Evolutionary conservation across 2,797 vertebrate species (phyloP).

Genomic region (Peromyscus nudipes): DNA sequence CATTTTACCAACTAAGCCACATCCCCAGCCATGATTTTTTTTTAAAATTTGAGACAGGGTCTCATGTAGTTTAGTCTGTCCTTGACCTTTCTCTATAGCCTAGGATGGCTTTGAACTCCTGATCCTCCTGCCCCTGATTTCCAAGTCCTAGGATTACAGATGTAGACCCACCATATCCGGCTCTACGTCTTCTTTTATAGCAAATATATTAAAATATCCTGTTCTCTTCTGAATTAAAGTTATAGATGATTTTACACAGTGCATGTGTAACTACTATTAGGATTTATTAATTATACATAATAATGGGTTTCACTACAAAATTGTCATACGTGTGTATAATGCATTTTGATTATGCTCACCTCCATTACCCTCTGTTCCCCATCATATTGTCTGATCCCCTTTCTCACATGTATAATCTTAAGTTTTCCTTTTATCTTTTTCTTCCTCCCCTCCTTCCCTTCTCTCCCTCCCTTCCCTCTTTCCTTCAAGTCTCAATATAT

Average conservation of each 20-base stretch:
- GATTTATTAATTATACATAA: neutral
- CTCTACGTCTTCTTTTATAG: neutral
- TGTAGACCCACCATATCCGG: neutral
- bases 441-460: neutral
- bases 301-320: neutral
- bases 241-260: neutral
- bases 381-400: neutral
- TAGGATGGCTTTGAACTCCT: neutral
- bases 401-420: neutral
- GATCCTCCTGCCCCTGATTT: neutral
- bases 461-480: neutral
- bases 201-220: neutral
- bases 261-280: neutral
- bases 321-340: neutral
- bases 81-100: neutral
- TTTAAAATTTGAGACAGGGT: neutral
- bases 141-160: neutral
- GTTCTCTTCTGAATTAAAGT: slow-evolving; percentile 4
- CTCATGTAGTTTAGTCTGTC: neutral
- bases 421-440: neutral
- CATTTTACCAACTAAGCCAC: neutral
- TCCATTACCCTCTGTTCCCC: neutral
- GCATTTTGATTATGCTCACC: neutral
- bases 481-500: neutral
- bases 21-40: no score